These are phyloP conservation scores for Sphenopsis melanotis DNA, from an alignment of 2,797 vertebrate species.

Conservation along the genomic window DNA sequence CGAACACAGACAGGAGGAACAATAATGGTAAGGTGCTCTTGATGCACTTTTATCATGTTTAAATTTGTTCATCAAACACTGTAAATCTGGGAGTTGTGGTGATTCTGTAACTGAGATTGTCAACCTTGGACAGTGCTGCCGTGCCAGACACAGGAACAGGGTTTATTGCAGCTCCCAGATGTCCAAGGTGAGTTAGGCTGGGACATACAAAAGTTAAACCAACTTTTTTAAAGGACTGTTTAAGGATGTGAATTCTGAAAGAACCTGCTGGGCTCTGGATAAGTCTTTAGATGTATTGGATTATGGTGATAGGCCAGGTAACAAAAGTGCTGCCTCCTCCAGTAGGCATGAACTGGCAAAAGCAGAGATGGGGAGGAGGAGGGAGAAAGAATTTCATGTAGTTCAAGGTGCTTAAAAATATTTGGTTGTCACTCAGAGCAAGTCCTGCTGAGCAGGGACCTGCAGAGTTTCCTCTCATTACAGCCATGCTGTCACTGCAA, in stretches of 20 bases:
- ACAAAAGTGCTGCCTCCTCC: neutral
- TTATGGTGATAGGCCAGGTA: neutral
- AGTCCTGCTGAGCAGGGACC: neutral
- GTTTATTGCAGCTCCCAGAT: neutral
- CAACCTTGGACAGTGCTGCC: neutral
- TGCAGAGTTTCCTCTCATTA: neutral
- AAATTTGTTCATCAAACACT: neutral
- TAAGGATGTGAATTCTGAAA: neutral
- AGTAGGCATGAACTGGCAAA: neutral
- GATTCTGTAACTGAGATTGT: neutral
- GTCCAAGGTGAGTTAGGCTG: neutral
- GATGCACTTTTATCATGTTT: neutral
- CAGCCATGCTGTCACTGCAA: neutral
- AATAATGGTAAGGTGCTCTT: constrained; percentile 85
- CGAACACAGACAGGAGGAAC: constrained; percentile 94
- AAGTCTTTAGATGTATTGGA: neutral
- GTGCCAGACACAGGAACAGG: neutral
- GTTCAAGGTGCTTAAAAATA: neutral
- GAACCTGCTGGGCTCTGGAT: neutral
- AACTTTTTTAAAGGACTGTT: neutral
- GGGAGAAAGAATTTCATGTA: neutral
- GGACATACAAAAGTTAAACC: neutral
- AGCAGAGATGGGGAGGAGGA: neutral
- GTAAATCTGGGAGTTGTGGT: neutral
- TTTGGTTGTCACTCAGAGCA: neutral